Conservation (phyloP, 2,797 vertebrate genomes). For the Arnoldichthys spilopterus region DNA sequence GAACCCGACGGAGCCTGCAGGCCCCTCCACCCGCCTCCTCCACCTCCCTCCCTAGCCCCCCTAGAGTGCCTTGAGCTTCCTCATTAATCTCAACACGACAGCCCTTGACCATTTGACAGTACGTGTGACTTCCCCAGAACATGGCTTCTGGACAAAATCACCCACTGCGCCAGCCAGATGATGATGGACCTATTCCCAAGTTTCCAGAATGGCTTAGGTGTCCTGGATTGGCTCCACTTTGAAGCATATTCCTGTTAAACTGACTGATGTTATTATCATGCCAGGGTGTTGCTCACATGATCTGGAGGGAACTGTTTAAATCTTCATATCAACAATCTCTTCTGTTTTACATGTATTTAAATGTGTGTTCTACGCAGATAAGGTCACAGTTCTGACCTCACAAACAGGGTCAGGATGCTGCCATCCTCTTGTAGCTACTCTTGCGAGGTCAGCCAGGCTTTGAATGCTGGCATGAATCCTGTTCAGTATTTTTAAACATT, state of each 20-base stretch:
- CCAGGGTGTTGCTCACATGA: slow-evolving; percentile 29
- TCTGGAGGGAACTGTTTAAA: slow-evolving; percentile 28
- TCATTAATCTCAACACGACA: slow-evolving; percentile 85
- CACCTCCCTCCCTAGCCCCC: slow-evolving; percentile 67
- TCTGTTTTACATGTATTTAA: slow-evolving; percentile 9
- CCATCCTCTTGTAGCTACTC: too few species aligned
- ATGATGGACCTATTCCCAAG: slow-evolving; percentile 78
- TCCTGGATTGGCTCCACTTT: slow-evolving; percentile 46
- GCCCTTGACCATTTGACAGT: slow-evolving; percentile 80
- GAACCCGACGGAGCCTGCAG: slow-evolving; percentile 32
- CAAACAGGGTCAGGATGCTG: too few species aligned
- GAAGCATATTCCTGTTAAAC: slow-evolving; percentile 55
- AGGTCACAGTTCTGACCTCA: not conserved
- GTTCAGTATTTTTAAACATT: too few species aligned
- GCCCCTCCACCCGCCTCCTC: slow-evolving; percentile 28
- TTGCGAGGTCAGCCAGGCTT: too few species aligned
- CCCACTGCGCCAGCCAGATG: slow-evolving; percentile 73
- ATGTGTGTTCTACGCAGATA: not conserved
- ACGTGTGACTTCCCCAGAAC: slow-evolving; percentile 61
- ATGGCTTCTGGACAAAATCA: slow-evolving; percentile 79
- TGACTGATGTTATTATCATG: slow-evolving; percentile 55
- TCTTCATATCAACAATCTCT: not conserved
- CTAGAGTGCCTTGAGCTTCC: slow-evolving; percentile 79
- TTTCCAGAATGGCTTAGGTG: slow-evolving; percentile 49
- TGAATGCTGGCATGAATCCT: too few species aligned